Percentiles rank a stretch among this genome's conserved stretches.
These are phyloP conservation scores for Psilanteris sp. DNA, from an alignment of 1,140 invertebrate species.

Conservation along the genomic window DNA sequence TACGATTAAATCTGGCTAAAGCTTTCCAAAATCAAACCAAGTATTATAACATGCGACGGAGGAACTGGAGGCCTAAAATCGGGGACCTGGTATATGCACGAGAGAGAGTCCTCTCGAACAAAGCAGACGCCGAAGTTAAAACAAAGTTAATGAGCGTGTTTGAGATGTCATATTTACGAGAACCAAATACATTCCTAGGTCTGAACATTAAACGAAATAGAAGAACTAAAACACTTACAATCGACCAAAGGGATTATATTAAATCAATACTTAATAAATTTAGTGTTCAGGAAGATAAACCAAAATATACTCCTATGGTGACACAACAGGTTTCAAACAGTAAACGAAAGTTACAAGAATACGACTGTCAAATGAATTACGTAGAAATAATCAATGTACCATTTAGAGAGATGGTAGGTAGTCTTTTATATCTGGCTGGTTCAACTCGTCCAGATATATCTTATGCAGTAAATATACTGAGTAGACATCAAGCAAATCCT, in stretches of 20 bases:
- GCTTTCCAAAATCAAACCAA: no score
- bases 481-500: no score
- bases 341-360: slow-evolving; percentile 24
- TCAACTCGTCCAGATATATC: slow-evolving; percentile 7
- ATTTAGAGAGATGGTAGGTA: slow-evolving; percentile 62
- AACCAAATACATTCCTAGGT: no score
- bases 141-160: no score
- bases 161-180: no score
- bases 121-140: no score
- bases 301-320: slow-evolving; percentile 51
- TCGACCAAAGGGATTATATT: slow-evolving; percentile 20
- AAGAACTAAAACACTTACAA: slow-evolving; percentile 13
- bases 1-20: no score
- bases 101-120: no score
- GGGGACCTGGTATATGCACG: no score
- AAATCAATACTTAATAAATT: slow-evolving; percentile 29
- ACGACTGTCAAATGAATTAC: slow-evolving; percentile 1
- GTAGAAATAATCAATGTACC: slow-evolving; percentile 10
- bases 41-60: no score
- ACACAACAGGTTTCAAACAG: slow-evolving; percentile 54
- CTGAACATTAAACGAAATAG: slow-evolving; percentile 23
- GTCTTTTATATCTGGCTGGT: slow-evolving; percentile 27
- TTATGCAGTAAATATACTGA: slow-evolving; percentile 31
- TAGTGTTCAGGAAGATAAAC: slow-evolving; percentile 34
- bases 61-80: no score